Percentiles rank a stretch among this genome's conserved stretches.
Conservation (phyloP, 2,888 invertebrate genomes). For the Ochropacha duplaris region DNA sequence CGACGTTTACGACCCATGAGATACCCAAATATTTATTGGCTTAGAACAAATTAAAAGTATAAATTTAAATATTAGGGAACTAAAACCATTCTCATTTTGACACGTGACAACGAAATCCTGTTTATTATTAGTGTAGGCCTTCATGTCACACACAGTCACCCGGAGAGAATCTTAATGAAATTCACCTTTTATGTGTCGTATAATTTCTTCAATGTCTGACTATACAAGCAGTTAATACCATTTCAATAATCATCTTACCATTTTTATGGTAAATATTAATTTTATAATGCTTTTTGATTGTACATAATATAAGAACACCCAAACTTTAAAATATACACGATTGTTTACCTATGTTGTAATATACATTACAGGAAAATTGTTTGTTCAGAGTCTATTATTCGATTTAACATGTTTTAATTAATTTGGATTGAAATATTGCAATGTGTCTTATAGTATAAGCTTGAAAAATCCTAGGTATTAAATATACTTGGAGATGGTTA, state of each 20-base stretch:
- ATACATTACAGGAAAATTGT: too few relatives aligned
- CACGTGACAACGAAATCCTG: constrained; percentile 64
- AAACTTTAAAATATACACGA: too few relatives aligned
- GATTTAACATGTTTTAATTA: too few relatives aligned
- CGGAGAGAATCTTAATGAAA: constrained; percentile 67
- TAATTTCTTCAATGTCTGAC: constrained; percentile 37
- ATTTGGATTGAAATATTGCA: too few relatives aligned
- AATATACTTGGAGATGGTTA: not conserved
- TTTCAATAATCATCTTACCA: constrained; percentile 50
- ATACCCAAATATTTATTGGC: constrained; percentile 69
- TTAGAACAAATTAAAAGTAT: constrained; percentile 70
- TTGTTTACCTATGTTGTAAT: too few relatives aligned
- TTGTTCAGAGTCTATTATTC: too few relatives aligned
- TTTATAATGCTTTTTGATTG: constrained; percentile 12
- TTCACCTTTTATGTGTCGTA: constrained; percentile 44
- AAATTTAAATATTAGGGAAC: constrained; percentile 61
- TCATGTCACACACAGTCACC: constrained; percentile 56
- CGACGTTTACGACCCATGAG: constrained; percentile 58
- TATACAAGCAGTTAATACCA: constrained; percentile 28
- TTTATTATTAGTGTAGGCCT: constrained; percentile 49
- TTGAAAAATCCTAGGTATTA: too few relatives aligned
- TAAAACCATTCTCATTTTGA: constrained; percentile 48
- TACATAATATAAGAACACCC: constrained; percentile 7
- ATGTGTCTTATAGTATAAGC: too few relatives aligned
- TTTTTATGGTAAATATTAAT: constrained; percentile 25